A percentile compares a stretch with the other conserved stretches of the same genome.
Evolutionary conservation across 1,140 invertebrate species (phyloP).

Genomic region (Trachelipus rathkii): DNA sequence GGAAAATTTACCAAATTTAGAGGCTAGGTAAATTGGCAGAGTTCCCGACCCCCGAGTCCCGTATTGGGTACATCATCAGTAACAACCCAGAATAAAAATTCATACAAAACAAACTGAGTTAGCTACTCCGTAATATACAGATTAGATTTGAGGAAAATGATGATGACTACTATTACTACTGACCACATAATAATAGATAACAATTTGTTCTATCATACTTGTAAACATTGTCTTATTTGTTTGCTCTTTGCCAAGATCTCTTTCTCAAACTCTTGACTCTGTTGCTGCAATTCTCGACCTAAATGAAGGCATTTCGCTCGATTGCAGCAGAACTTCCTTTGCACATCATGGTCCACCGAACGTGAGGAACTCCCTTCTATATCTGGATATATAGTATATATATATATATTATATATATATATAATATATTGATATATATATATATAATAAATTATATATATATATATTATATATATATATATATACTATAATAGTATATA

Average conservation of each 20-base stretch:
- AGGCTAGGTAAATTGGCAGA: too few relatives aligned
- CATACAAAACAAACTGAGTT: too few relatives aligned
- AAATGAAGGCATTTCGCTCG: constrained; percentile 72
- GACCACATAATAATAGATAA: too few relatives aligned
- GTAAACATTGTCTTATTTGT: constrained; percentile 84
- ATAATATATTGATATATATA: constrained; percentile 5
- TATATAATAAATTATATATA: constrained; percentile 1
- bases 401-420: neutral
- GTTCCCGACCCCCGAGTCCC: too few relatives aligned
- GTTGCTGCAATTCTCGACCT: constrained; percentile 84
- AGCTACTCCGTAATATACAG: too few relatives aligned
- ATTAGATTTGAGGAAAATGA: too few relatives aligned
- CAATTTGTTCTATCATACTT: constrained; percentile 59
- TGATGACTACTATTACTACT: too few relatives aligned
- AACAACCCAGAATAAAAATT: too few relatives aligned
- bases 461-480: neutral
- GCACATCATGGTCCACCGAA: constrained; percentile 33
- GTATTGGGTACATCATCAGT: too few relatives aligned
- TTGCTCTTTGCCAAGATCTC: constrained; percentile 78
- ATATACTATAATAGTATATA: constrained; percentile 30
- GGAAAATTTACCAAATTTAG: too few relatives aligned
- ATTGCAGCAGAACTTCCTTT: constrained; percentile 33
- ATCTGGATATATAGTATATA: constrained; percentile 17
- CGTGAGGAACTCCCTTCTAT: constrained; percentile 24
- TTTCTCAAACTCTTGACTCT: constrained; percentile 78